Evolutionary conservation across 2,888 invertebrate species (phyloP), one percentile per base, ranked within the genome.

Genomic region (Therioaphis trifolii): DNA sequence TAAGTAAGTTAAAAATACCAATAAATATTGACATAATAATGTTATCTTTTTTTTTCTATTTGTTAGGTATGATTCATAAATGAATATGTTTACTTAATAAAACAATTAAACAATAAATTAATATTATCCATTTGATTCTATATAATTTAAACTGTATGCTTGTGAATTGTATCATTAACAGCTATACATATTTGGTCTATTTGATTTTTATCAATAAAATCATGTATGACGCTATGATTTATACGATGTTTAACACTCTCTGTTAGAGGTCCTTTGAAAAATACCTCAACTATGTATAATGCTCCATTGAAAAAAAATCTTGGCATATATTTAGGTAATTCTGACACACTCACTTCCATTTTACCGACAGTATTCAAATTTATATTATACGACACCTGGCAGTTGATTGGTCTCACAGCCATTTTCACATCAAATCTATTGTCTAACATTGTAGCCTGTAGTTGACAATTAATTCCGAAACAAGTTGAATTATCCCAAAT

Each of bases 181-280:
- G 58, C 71, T 35, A 27, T 27, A 46, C 80, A 80, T 61, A 80
- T 61, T 71, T 80, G 55, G 12, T 80, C 61, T 58, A 80, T 80
- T 80, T 80, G 43, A 46, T 80, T 61, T 29, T 80, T 58, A 72
- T 80, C 29, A 11, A 80, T 71, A 80, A 80, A 80, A 80, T 80
- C 58, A 15, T 72, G 29, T 21, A 80, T 69, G 24, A 80, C 71
- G 21, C 69, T 72, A 80, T 80, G 80, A 7, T 71, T 80, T 55
- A 80, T 80, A 46, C 71, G 71, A 72, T 80, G 80, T 71, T 72
- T 80, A 27, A 80, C 58, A 52, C 80, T 69, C 21, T 80, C 71
- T 72, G 43, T 80, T 61, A 80, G 46, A 43, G 80, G 80, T 12
- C 71, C 80, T 71, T 72, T 80, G 46, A 80, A 71, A 72, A 80